Conservation (phyloP, 2,113 vertebrate species). For the Tachuris rubrigastra region DNA sequence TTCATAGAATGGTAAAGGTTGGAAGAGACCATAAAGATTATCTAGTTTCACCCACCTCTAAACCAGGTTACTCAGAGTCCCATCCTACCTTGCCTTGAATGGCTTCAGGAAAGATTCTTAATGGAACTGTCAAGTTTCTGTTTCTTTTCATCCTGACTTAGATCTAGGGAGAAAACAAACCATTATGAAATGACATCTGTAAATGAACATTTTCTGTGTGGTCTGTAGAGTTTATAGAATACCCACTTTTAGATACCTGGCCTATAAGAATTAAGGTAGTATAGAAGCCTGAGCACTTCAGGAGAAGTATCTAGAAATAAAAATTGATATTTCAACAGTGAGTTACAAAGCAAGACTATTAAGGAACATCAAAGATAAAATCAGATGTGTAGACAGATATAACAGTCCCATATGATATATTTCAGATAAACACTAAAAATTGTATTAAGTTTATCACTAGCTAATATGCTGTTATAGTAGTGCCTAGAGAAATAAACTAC, state of each 20-base stretch:
- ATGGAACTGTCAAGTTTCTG: neutral
- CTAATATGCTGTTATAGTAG: neutral
- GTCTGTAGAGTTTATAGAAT: neutral
- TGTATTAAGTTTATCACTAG: neutral
- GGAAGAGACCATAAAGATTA: neutral
- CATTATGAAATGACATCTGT: neutral
- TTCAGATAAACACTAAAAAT: neutral
- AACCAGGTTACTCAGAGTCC: neutral
- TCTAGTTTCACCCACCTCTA: neutral
- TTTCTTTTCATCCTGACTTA: neutral
- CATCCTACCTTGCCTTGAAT: neutral
- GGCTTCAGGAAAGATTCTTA: neutral
- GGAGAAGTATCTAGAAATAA: constrained; percentile 1
- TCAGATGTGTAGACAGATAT: neutral
- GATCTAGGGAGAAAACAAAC: neutral
- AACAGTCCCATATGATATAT: neutral
- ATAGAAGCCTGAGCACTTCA: neutral
- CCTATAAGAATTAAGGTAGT: neutral
- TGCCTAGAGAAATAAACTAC: neutral
- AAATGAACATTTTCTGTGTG: neutral
- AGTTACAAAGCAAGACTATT: neutral
- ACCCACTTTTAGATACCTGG: neutral
- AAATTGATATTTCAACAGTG: neutral
- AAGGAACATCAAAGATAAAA: neutral
- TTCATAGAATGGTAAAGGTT: neutral